Evolutionary conservation across 2,797 vertebrate species (phyloP), one percentile per base, ranked within the genome.

Genomic region (Chaetodon trifasciatus): DNA sequence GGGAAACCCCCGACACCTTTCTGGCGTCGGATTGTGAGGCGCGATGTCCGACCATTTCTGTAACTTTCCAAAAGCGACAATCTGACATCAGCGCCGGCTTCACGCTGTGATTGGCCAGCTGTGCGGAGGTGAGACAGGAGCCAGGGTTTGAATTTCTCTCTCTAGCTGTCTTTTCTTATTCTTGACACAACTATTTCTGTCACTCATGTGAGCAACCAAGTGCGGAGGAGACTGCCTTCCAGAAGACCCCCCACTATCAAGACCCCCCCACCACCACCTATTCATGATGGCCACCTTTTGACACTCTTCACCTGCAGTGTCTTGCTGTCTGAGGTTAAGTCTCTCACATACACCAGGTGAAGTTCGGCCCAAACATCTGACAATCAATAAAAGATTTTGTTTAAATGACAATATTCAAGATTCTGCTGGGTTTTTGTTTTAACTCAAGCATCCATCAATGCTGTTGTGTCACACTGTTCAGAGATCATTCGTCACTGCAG

Each of bases 81-180:
- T 15, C 23, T 64, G 60, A 23, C 39, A 35, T 11, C 11, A 17
- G 17, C 15, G 7, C 49, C 9, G 17, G 50, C 70, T 40, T 61
- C 46, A 37, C 9, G 28, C 44, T 39, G 57, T 39, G 55, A 17
- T 50, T 23, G n/a, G 19, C 46, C 47, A 35, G 65, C 47, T 37
- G 56, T 50, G 24, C 13, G 13, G 23, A 55, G 57, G 39, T 35
- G 56, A 60, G 37, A 44, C 37, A 57, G 8, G 23, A 68, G 46
- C 39, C 49, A 8, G n/a, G 32, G 39, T 47, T 40, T 28, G 35
- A 66, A 75, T 16, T 53, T 57, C 53, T 40, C 47, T 58, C 63
- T 28, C 46, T 21, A 6, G 8, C 23, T 49, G 50, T 32, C 47
- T 23, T n/a, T 69, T 21, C 11, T 44, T 3, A n/a, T 44, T 32